Base-by-base conservation (phyloP, 2,888 invertebrate genomes). In the Mycalesis mineus region DNA sequence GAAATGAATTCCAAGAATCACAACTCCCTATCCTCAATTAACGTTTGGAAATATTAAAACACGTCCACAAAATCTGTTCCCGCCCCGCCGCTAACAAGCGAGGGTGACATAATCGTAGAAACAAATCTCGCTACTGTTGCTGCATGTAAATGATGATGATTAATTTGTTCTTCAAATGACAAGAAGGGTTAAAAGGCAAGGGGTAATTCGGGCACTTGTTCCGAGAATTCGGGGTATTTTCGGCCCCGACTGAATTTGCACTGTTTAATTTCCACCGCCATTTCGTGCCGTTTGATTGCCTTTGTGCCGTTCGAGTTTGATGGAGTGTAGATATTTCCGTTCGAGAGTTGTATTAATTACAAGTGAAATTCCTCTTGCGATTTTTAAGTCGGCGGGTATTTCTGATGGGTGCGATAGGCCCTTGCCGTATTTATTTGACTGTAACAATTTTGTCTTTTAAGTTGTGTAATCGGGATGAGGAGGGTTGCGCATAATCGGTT, bases 61-160 rank as follows among this genome's bases (percentile, higher is more conserved):
- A 75, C 73, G 78, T 79, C 77, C 79, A 77, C 75, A 62, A 74
- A 84, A 84, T 84, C 83, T 84, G 84, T 80, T 78, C 78, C 65
- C 65, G 68, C 68, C 75, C 58, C 56, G 50, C 51, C 54, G 29
- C 54, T 84, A 85, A 86, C 87, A 82, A 84, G 80, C 73, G 75
- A 80, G 88, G 89, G 88, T 82, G 86, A 84, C 83, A 83, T 86
- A 88, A 89, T 89, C 89, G 86, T 67, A 83, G 88, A 86, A 88
- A 89, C 89, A 88, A 89, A 89, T 89, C 89, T 87, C 83, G 80
- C 85, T 81, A 84, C 86, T 84, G 80, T 81, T 79, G 73, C 87
- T 84, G 88, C 87, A 89, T 89, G 83, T 86, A 89, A 89, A 89
- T 89, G 89, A 89, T 86, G 86, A 88, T 89, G 89, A 89, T 89